phyloP scores from a whole-genome alignment of 1,140 invertebrate genomes.

The Bombus breviceps region DNA sequence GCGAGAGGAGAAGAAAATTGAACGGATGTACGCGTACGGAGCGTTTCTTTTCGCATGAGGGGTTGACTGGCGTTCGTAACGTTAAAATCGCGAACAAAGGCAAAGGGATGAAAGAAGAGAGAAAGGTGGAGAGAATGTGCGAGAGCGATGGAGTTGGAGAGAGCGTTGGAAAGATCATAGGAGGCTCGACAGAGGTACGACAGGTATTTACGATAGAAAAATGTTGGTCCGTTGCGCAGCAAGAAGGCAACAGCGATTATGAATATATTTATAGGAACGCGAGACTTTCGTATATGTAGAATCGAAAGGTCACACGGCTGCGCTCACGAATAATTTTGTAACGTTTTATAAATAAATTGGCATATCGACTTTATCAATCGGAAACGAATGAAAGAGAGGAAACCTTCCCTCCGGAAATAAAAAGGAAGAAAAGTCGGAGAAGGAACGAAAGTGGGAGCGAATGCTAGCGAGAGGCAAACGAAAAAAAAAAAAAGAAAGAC shows the following conservation, averaged over 20 bases:
- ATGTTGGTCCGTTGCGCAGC: background rate
- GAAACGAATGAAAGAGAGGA: background rate
- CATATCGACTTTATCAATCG: slow-evolving; percentile 76
- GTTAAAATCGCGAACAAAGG: background rate
- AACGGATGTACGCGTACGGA: background rate
- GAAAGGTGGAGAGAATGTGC: slow-evolving; percentile 17
- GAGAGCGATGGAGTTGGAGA: slow-evolving; percentile 9
- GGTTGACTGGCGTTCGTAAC: background rate
- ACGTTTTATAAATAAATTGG: slow-evolving; percentile 79
- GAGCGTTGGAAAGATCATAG: background rate
- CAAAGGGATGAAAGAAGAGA: background rate
- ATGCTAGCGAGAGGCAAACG: background rate
- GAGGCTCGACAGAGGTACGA: background rate
- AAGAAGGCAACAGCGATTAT: background rate
- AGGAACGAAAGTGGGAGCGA: background rate
- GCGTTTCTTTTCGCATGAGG: background rate
- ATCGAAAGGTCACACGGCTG: slow-evolving; percentile 43
- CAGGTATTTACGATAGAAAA: background rate
- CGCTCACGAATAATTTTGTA: slow-evolving; percentile 71
- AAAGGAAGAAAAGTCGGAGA: background rate
- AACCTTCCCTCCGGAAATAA: slow-evolving; percentile 48
- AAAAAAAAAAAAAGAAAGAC: background rate
- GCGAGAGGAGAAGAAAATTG: background rate
- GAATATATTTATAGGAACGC: slow-evolving; percentile 2
- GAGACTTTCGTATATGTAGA: slow-evolving; percentile 17